phyloP scores from a whole-genome alignment of 2,113 vertebrate species.

The Recurvirostra avosetta region DNA sequence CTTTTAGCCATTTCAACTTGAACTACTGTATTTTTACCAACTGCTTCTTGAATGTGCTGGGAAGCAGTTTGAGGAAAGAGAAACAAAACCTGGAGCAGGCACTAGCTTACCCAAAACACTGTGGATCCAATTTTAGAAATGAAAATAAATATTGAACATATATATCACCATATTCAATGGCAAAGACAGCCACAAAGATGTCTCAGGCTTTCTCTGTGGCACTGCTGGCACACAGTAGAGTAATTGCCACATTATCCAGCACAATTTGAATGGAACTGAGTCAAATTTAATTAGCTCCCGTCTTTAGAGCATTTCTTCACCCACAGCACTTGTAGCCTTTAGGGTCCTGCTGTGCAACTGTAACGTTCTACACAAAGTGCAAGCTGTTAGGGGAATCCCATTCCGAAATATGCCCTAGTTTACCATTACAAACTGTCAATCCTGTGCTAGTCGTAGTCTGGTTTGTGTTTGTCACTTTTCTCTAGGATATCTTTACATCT shows the following conservation, averaged over 20 bases:
- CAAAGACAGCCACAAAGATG: background rate
- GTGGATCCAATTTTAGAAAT: background rate
- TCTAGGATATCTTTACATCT: background rate
- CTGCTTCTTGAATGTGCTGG: background rate
- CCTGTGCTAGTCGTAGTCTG: background rate
- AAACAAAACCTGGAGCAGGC: background rate
- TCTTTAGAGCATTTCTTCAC: background rate
- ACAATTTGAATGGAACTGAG: background rate
- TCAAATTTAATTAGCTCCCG: constrained; percentile 2
- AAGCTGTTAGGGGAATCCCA: background rate
- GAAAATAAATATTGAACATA: background rate
- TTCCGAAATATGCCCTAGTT: background rate
- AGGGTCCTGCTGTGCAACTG: background rate
- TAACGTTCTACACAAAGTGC: background rate
- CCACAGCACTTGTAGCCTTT: background rate
- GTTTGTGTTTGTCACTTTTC: background rate
- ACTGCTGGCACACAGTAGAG: background rate
- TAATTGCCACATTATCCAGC: background rate
- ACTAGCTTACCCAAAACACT: background rate
- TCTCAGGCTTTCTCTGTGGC: background rate
- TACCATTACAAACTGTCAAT: background rate
- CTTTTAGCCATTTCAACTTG: background rate
- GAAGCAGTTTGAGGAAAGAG: background rate
- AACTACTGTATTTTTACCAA: background rate
- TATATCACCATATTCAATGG: background rate